These are phyloP conservation scores for Amphiprion clarkii DNA, from an alignment of 2,797 vertebrate genomes.

Conservation along the genomic window DNA sequence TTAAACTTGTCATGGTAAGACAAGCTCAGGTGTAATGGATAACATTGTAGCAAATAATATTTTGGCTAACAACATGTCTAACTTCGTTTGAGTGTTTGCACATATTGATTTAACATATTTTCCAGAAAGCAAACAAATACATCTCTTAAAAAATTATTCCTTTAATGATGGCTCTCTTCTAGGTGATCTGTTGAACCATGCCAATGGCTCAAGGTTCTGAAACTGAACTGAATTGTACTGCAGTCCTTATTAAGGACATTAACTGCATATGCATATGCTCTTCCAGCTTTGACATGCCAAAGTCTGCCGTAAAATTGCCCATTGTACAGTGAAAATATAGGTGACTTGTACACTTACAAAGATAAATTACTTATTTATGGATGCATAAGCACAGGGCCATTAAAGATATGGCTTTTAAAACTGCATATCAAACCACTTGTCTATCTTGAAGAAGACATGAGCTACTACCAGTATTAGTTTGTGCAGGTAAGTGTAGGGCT, in stretches of 20 bases:
- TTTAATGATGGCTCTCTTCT: no score
- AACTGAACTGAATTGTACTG: not conserved
- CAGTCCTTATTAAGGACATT: not conserved
- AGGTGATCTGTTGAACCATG: not conserved
- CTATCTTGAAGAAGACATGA: constrained; percentile 3
- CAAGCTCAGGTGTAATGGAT: no score
- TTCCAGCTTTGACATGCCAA: not conserved
- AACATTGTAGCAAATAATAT: no score
- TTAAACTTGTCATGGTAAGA: no score
- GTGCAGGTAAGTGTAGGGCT: constrained; percentile 19
- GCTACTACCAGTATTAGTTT: not conserved
- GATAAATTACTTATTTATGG: not conserved
- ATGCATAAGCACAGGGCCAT: not conserved
- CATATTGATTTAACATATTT: no score
- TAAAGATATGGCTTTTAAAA: not conserved
- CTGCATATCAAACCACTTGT: not conserved
- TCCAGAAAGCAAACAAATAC: no score
- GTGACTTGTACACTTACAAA: not conserved
- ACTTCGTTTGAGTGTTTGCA: no score
- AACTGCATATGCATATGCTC: not conserved
- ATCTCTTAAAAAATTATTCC: no score
- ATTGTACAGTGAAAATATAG: no score
- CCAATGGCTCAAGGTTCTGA: not conserved
- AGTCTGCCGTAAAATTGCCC: not conserved
- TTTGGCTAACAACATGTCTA: no score